Evolutionary conservation across 53 echinoderm and acorn worm species (phyloP), one percentile per base, ranked within the genome.

Genomic region (Patiria pectinifera): DNA sequence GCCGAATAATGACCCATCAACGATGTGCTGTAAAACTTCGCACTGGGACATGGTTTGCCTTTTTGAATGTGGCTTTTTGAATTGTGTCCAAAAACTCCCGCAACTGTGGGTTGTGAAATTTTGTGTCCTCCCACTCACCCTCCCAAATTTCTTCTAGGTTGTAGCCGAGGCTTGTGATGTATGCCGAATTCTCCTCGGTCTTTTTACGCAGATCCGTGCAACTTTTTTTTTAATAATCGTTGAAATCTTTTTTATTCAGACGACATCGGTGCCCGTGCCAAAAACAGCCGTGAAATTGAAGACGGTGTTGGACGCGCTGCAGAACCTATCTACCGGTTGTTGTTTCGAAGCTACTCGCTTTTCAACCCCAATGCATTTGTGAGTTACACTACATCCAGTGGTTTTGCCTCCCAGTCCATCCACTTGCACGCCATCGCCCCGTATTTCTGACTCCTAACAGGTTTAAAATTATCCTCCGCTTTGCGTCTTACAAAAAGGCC

Each of bases 251-350:
- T 35, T 35, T 35, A 35, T 35, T 35, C 35, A 35, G 35, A 35
- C 35, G 35, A 35, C 35, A 35, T 35, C 35, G 35, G 35, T 35
- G 35, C 35, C 35, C 35, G 35, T 91, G 92, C 45, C 70, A 87
- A 23, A 80, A 82, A 45, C 83, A 91, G 2, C 94, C 91, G 10
- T 94, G 83, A 74, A 94, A 91, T 47, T 94, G 91, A 6, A 87
- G 4, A 91, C 91, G 6, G 81, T 78, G 59, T 94, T 94, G 18
- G 66, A 85, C 12, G 26, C 78, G 2, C 24, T 19, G 18, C 91
- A 90, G 62, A 59, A 92, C 22, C 95, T 92, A 70, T 95, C 92
- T 15, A 95, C 95, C 0, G 95, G 86, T 35, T 5, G 70, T 3
- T 85, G 84, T 13, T 76, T 72, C 3, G 76, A 25, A 4, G 91